These are phyloP conservation scores for Papilio glaucus DNA, from an alignment of 1,140 invertebrate species.

Conservation along the genomic window DNA sequence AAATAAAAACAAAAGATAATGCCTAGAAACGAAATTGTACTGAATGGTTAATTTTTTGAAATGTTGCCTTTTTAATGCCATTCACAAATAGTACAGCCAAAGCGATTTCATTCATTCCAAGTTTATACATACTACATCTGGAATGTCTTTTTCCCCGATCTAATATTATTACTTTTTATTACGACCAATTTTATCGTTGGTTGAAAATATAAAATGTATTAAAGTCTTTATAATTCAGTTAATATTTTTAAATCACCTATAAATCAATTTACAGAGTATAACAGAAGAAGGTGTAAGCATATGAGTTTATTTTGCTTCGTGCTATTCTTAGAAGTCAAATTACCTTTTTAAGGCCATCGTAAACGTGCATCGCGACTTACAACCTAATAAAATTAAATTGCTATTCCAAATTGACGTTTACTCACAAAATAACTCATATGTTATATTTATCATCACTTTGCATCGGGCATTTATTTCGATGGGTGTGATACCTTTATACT, in stretches of 20 bases:
- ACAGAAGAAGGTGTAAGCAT: constrained; percentile 2
- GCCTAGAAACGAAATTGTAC: no score
- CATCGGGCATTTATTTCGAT: neutral
- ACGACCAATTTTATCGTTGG: neutral
- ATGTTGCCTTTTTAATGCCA: no score
- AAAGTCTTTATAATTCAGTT: constrained; percentile 11
- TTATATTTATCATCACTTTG: constrained; percentile 30
- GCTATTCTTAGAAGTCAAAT: constrained; percentile 66
- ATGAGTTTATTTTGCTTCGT: constrained; percentile 27
- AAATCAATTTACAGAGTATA: constrained; percentile 14
- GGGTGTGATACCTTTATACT: constrained; percentile 9
- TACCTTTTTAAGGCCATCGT: constrained; percentile 40
- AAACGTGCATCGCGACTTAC: constrained; percentile 57
- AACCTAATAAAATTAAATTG: constrained; percentile 58
- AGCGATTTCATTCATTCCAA: no score
- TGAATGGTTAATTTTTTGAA: no score
- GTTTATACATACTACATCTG: no score
- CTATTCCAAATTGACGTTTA: constrained; percentile 56
- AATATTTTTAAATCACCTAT: constrained; percentile 11
- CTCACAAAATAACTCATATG: constrained; percentile 53
- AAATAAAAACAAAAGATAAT: no score
- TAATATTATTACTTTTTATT: neutral
- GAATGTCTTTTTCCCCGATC: no score
- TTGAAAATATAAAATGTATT: constrained; percentile 3
- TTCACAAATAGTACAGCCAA: no score